Percentiles rank a stretch among this genome's conserved stretches.
phyloP scores from a whole-genome alignment of 2,113 vertebrate species.

The Corythornis madagascariensis region DNA sequence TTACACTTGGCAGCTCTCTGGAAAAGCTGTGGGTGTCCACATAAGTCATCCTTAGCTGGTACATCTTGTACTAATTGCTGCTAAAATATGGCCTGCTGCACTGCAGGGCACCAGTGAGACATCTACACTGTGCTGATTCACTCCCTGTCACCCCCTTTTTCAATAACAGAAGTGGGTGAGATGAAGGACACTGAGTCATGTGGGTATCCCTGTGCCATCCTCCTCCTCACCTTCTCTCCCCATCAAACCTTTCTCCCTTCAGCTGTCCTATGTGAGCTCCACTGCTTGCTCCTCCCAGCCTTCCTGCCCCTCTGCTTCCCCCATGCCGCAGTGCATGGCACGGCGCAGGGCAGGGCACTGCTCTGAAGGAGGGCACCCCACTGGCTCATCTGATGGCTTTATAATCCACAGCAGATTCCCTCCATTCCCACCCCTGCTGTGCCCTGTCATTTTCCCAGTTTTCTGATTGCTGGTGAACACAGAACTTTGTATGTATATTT shows the following conservation, averaged over 20 bases:
- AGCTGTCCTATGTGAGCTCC: too few relatives aligned
- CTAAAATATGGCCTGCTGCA: background rate
- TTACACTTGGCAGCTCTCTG: background rate
- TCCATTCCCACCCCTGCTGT: background rate
- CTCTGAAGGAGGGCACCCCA: background rate
- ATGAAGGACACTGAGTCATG: background rate
- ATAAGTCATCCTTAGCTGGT: background rate
- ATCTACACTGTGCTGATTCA: background rate
- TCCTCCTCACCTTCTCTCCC: background rate
- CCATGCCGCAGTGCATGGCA: background rate
- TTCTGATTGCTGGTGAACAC: background rate
- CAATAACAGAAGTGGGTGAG: background rate
- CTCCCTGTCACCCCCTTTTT: background rate
- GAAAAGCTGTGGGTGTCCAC: background rate
- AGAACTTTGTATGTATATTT: background rate
- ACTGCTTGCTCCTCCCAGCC: background rate
- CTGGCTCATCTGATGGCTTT: background rate
- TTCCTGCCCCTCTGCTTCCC: background rate
- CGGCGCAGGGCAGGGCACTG: rapidly evolving
- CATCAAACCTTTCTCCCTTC: background rate
- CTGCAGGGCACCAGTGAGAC: background rate
- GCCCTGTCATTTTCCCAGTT: background rate
- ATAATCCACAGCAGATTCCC: conserved; percentile 8
- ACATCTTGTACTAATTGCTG: background rate
- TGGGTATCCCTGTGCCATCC: background rate